Percentiles rank a stretch among this genome's conserved stretches.
phyloP scores from a whole-genome alignment of 2,113 vertebrate genomes.

The Loxodonta africana region DNA sequence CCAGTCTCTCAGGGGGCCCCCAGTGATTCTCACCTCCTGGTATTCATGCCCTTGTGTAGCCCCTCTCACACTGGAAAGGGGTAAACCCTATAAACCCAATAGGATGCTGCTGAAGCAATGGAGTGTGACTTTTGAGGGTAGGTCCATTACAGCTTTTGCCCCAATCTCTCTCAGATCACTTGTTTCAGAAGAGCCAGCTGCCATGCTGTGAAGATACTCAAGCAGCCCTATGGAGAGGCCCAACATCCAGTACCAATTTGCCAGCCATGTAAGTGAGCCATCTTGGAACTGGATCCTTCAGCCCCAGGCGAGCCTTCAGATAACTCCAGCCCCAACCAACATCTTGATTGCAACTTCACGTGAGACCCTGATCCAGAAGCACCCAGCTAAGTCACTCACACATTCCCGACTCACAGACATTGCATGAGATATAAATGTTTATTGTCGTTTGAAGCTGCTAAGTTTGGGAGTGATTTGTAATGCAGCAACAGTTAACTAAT shows the following conservation, averaged over 20 bases:
- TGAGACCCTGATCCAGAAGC: background rate
- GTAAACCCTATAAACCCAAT: background rate
- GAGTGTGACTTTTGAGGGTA: background rate
- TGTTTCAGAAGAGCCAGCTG: background rate
- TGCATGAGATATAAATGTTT: background rate
- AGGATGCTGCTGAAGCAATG: background rate
- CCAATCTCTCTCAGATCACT: background rate
- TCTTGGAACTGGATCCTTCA: background rate
- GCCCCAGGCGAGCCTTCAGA: background rate
- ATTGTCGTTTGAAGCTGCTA: constrained; percentile 3
- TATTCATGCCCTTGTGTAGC: no score
- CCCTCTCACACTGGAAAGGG: background rate
- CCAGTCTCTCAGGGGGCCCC: background rate
- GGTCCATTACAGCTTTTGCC: background rate
- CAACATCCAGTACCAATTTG: background rate
- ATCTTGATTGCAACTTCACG: background rate
- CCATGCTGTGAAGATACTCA: background rate
- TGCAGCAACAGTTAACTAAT: background rate
- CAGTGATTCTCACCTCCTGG: background rate
- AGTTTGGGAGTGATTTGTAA: background rate
- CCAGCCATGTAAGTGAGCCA: background rate
- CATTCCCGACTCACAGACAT: background rate
- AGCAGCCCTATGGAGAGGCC: background rate
- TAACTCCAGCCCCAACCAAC: background rate
- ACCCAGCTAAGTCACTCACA: background rate